These are phyloP conservation scores for Lepidothrix coronata DNA, from an alignment of 2,113 vertebrate species.

Conservation along the genomic window DNA sequence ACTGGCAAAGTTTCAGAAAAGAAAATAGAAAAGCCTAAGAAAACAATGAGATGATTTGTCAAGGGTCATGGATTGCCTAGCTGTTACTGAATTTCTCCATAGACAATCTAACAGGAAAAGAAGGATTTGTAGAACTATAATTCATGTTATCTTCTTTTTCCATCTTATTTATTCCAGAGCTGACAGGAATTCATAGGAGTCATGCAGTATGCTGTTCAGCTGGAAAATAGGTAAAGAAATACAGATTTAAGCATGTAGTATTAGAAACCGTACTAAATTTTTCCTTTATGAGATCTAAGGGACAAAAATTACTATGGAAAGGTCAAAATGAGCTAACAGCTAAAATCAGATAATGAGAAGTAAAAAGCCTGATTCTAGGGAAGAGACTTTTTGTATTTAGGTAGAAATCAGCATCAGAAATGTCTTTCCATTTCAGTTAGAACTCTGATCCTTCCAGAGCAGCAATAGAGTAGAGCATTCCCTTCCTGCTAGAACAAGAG, in stretches of 20 bases:
- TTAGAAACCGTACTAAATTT: not conserved
- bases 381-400: not conserved
- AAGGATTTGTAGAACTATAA: not conserved
- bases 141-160: not conserved
- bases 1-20: not conserved
- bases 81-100: not conserved
- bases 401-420: not conserved
- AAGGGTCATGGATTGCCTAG: not conserved
- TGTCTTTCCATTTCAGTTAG: not conserved
- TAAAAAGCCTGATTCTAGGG: not conserved
- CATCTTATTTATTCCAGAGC: not conserved
- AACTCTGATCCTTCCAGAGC: not conserved
- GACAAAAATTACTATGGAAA: not conserved
- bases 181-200: not conserved
- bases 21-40: not conserved
- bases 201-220: not conserved
- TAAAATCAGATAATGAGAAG: not conserved
- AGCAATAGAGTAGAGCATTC: not conserved
- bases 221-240: not conserved
- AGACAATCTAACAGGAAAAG: not conserved
- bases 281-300: not conserved
- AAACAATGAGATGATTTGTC: conserved; percentile 4
- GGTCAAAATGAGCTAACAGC: not conserved
- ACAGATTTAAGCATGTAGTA: not conserved
- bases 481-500: not conserved